Evolutionary conservation across 2,888 invertebrate genomes (phyloP), one percentile per base, ranked within the genome.

Genomic region (Cyrtodaria siliqua): DNA sequence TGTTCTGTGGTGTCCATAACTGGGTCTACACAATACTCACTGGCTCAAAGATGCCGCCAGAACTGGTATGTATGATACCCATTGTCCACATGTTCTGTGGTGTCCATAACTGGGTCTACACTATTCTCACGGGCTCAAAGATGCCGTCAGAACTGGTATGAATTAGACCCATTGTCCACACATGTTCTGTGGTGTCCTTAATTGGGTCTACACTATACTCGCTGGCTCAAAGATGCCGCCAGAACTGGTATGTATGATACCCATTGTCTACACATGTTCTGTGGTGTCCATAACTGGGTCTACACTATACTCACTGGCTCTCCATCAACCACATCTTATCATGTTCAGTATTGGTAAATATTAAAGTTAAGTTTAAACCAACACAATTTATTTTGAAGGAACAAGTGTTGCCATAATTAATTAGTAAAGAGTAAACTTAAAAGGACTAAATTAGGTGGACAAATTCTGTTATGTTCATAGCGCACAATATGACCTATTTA

Each of bases 281-380:
- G 81, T 75, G 89, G 90, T 27, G 87, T 90, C 6, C 91, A 91
- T 66, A 87, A 87, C 73, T 91, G 90, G 89, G 88, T 91, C 6
- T 85, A 87, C 56, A 85, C 83, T 8, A 86, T 89, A 40, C 74
- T 91, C 1, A 88, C 89, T n/a, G 90, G 89, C 1, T 87, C 88
- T n/a, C n/a, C n/a, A n/a, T n/a, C n/a, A n/a, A n/a, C n/a, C n/a
- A n/a, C n/a, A n/a, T n/a, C n/a, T n/a, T n/a, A n/a, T n/a, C n/a
- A n/a, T n/a, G n/a, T n/a, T n/a, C n/a, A n/a, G n/a, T n/a, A n/a
- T n/a, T n/a, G n/a, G n/a, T n/a, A n/a, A n/a, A n/a, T n/a, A n/a
- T n/a, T n/a, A n/a, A n/a, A n/a, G n/a, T n/a, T n/a, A n/a, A n/a
- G n/a, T n/a, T n/a, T n/a, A n/a, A n/a, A n/a, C n/a, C n/a, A n/a